Percentiles rank a stretch among this genome's conserved stretches.
Conservation (phyloP, 64 coral and sea anemone genomes). For the Dendrophyllia cribrosa region DNA sequence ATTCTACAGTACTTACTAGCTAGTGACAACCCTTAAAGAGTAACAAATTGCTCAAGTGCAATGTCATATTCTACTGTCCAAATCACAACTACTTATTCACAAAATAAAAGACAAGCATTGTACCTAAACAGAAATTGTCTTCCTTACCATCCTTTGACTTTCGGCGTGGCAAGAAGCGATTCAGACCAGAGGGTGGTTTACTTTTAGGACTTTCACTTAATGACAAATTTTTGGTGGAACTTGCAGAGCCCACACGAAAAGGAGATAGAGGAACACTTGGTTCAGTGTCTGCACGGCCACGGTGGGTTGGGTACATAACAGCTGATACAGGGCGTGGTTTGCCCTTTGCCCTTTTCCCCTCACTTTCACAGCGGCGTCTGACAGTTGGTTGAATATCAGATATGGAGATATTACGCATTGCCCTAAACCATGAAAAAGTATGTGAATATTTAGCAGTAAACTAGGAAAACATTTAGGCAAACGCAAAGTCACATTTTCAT, state of each 20-base stretch:
- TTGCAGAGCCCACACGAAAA: neutral
- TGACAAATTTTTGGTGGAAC: slow-evolving; percentile 18
- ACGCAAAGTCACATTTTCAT: too few relatives aligned
- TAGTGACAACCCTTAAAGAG: too few relatives aligned
- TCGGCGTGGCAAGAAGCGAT: slow-evolving; percentile 45
- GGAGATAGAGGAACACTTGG: slow-evolving; percentile 8
- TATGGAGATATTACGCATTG: slow-evolving; percentile 16
- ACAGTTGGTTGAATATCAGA: neutral
- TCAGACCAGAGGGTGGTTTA: slow-evolving; percentile 21
- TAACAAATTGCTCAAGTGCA: too few relatives aligned
- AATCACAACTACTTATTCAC: too few relatives aligned
- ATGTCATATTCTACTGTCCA: too few relatives aligned
- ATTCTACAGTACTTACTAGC: too few relatives aligned
- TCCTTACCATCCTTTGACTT: slow-evolving; percentile 31
- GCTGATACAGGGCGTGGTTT: slow-evolving; percentile 10
- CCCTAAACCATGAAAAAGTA: neutral
- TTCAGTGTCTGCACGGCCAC: slow-evolving; percentile 33
- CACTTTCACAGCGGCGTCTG: slow-evolving; percentile 15
- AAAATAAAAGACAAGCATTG: too few relatives aligned
- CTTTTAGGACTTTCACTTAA: slow-evolving; percentile 26
- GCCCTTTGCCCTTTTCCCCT: slow-evolving; percentile 20
- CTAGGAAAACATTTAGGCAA: too few relatives aligned
- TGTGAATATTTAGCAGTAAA: too few relatives aligned
- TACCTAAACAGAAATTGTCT: too few relatives aligned
- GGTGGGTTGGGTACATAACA: slow-evolving; percentile 33